Conservation (phyloP, 1,140 invertebrate species). For the Zaprionus ghesquierei region DNA sequence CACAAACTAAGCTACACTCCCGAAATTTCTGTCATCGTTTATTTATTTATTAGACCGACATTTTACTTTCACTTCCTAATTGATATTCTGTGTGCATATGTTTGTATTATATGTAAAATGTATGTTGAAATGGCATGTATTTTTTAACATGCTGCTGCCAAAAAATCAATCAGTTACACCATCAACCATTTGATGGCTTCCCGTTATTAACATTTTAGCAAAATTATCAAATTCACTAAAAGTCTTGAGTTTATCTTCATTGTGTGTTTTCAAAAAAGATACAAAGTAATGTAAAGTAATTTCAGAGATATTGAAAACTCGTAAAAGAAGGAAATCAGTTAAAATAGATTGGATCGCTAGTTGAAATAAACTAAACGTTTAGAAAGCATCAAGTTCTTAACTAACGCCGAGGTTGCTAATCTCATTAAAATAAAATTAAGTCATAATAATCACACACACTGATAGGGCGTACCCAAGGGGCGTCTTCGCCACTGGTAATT, state of each 20-base stretch:
- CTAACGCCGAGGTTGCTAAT: constrained; percentile 8
- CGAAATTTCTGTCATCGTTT: constrained; percentile 8
- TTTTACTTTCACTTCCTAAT: constrained; percentile 58
- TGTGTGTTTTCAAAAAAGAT: not conserved
- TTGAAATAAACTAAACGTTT: constrained; percentile 11
- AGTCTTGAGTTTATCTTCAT: not conserved
- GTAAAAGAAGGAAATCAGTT: not conserved
- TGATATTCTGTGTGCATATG: not conserved
- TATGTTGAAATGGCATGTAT: not conserved
- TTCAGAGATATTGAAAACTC: not conserved
- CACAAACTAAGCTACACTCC: not conserved
- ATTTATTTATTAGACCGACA: constrained; percentile 7
- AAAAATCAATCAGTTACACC: not conserved
- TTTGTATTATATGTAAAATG: not conserved
- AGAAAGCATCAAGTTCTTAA: not conserved
- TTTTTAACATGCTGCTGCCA: not conserved
- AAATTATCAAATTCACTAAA: too few species aligned
- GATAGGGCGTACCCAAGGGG: constrained; percentile 1
- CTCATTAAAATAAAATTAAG: constrained; percentile 8
- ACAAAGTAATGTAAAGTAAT: not conserved
- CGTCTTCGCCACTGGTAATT: constrained; percentile 15
- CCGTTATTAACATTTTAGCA: constrained; percentile 6
- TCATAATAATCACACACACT: not conserved
- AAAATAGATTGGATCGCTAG: constrained; percentile 17
- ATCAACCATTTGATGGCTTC: not conserved